Conservation (phyloP, 2,797 vertebrate species). For the Melanotaenia maccullochi region DNA sequence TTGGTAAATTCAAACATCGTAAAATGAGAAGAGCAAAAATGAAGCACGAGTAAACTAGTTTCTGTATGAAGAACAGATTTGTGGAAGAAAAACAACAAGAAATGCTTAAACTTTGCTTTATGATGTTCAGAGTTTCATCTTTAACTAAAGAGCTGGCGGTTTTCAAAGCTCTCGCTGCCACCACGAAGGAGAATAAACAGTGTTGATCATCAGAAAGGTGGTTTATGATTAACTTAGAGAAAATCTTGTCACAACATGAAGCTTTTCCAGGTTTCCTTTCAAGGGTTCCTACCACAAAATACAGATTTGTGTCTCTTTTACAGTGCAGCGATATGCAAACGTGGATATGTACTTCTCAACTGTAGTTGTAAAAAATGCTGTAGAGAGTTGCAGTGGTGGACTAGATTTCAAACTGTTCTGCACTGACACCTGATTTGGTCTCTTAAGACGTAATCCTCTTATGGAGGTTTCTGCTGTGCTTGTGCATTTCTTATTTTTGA, state of each 20-base stretch:
- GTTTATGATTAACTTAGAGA: slow-evolving; percentile 19
- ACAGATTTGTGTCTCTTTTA: slow-evolving; percentile 52
- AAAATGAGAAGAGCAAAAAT: slow-evolving; percentile 60
- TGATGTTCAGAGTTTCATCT: slow-evolving; percentile 10
- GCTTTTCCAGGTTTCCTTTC: slow-evolving; percentile 17
- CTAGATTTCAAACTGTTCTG: slow-evolving; percentile 29
- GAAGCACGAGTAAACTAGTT: slow-evolving; percentile 67
- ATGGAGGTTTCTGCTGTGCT: slow-evolving; percentile 46
- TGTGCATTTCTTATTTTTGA: slow-evolving; percentile 39
- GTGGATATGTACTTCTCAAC: slow-evolving; percentile 28
- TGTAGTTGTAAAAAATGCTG: slow-evolving; percentile 24
- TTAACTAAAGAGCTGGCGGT: slow-evolving; percentile 13
- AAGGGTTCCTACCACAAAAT: slow-evolving; percentile 1
- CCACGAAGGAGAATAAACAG: slow-evolving; percentile 28
- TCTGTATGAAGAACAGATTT: slow-evolving; percentile 57
- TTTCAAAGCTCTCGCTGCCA: slow-evolving; percentile 45
- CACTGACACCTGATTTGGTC: slow-evolving; percentile 55
- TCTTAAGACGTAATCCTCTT: slow-evolving; percentile 42
- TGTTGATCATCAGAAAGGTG: slow-evolving; percentile 1
- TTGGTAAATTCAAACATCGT: slow-evolving; percentile 79
- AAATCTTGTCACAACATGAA: slow-evolving; percentile 19
- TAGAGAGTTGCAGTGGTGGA: slow-evolving; percentile 18
- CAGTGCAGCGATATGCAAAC: slow-evolving; percentile 42
- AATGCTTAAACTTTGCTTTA: slow-evolving; percentile 38
- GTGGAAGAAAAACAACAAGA: slow-evolving; percentile 41